Evolutionary conservation across 2,113 vertebrate species (phyloP), one percentile per base, ranked within the genome.

Genomic region (Tonatia bakeri): DNA sequence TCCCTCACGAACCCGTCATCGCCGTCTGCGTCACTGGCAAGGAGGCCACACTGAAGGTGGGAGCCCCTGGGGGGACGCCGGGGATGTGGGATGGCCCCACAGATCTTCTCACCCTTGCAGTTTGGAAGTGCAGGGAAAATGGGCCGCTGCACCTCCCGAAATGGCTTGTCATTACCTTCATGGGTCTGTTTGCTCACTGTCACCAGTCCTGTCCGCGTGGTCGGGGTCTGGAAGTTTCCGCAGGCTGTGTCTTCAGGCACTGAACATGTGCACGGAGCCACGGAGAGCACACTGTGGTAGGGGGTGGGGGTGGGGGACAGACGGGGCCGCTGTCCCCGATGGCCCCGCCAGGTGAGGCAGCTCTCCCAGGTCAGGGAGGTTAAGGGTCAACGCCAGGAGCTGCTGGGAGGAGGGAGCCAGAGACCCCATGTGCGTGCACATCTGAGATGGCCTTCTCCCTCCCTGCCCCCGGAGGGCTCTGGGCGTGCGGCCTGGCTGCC

Each of bases 21-120:
- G 1, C 26, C 52, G 0, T 10, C 5, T 28, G 26, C 2, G 0
- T 5, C 70, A 1, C 31, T 0, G 3, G 0, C 38, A 9, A 10
- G 75, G 81, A 40, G 43, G 36, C 77, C 28, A 1, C 1, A 0
- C 59, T 0, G 1, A 47, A 28, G 36, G 10, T 0, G 0, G 16
- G 64, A 45, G 13, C 61, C 26, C 1, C 0, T 24, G n/a, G 45
- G 0, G 1, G 50, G 24, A 24, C 38, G 15, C 59, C 3, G 3
- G 70, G 73, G 87, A 65, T 7, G 2, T 0, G 50, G 3, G 2
- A n/a, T 5, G 26, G 52, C 13, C 69, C 38, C 80, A 75, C 36
- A 47, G 3, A 69, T 0, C 31, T 5, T 38, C 15, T 10, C 3
- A 0, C 47, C 54, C 22, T 59, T 6, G 52, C 1, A 0, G 61